Evolutionary conservation across 1,140 invertebrate species (phyloP), one percentile per base, ranked within the genome.

Genomic region (Bombus cullumanus): DNA sequence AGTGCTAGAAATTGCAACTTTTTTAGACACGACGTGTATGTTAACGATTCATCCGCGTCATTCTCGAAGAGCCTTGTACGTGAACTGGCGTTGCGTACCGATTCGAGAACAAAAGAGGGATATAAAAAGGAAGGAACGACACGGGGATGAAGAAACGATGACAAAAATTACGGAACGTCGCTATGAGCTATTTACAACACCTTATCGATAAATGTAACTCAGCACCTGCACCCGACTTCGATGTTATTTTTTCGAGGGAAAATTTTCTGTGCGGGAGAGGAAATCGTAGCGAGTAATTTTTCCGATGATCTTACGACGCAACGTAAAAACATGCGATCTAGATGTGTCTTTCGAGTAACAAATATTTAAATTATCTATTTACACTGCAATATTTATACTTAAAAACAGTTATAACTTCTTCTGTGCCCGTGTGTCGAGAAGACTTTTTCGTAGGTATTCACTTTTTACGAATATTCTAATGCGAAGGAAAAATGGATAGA

Each of bases 341-440:
- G 83, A 88, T 89, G 88, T 89, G 90, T 92, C 88, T 91, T 91
- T 92, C 89, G 84, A 86, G 78, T 92, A 91, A 91, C 69, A 85
- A 81, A 86, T 89, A 89, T 91, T 86, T 89, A 91, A 89, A 92
- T 91, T 87, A 89, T 92, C 92, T 92, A 92, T 92, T 92, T 92
- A 92, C 90, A 92, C 83, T 88, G 85, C 72, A 84, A 90, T 89
- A 90, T 91, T 92, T 92, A 91, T 91, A 92, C 84, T 90, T 86
- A 87, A 68, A 71, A 92, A 81, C 71, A 77, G 71, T 88, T 76
- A 89, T 43, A 83, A 88, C 81, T 80, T 81, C 69, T 86, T 91
- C 66, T 87, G 64, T 88, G 87, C 76, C 81, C 72, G 83, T 71
- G 80, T 31, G 57, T 79, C 79, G 79, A 80, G 89, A 85, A 80